Percentiles rank a stretch among this genome's conserved stretches.
Conservation (phyloP, 2,888 invertebrate species). For the Aporophyla nigra region DNA sequence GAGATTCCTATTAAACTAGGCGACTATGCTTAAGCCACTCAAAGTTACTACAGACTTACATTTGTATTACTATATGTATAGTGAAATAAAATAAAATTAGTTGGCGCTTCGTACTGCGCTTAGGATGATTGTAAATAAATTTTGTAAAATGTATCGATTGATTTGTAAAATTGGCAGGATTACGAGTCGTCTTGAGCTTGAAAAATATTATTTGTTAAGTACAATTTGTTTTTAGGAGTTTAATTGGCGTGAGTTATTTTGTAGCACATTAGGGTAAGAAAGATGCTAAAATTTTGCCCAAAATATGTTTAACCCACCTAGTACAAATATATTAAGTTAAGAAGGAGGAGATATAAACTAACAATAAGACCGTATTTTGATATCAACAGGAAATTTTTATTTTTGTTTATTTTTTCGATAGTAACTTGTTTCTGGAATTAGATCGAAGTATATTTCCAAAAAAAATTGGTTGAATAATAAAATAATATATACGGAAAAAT, state of each 20-base stretch:
- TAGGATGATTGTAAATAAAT: conserved; percentile 66
- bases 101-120: conserved; percentile 55
- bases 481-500: too few species aligned
- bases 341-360: not conserved
- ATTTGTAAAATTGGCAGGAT: conserved; percentile 22
- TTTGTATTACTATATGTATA: conserved; percentile 68
- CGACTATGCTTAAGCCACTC: conserved; percentile 71
- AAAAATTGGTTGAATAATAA: too few species aligned
- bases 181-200: conserved; percentile 43
- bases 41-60: conserved; percentile 75
- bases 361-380: not conserved
- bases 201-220: not conserved
- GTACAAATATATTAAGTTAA: conserved; percentile 26
- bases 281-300: not conserved
- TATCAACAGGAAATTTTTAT: not conserved
- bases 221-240: not conserved
- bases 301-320: conserved; percentile 16
- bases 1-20: conserved; percentile 70
- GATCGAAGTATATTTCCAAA: not conserved
- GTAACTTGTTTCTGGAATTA: not conserved
- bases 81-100: conserved; percentile 65
- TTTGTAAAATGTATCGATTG: conserved; percentile 58
- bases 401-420: not conserved
- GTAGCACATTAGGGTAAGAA: not conserved
- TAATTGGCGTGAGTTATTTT: not conserved